These are phyloP conservation scores for Atlantisia rogersi DNA, from an alignment of 2,113 vertebrate species.

Conservation along the genomic window DNA sequence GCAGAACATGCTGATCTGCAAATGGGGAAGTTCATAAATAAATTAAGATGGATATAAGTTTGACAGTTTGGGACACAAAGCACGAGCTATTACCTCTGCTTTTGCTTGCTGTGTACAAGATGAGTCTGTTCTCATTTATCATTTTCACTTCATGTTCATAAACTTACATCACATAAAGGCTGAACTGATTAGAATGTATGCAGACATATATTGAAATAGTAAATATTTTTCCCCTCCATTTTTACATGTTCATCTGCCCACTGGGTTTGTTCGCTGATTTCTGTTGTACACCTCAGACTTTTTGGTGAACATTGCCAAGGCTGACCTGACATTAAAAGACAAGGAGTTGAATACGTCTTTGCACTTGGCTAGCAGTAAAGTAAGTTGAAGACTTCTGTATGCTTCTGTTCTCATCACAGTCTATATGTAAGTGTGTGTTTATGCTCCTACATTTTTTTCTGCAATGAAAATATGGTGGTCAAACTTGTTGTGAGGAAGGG, in stretches of 20 bases:
- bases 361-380: slow-evolving; percentile 92
- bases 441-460: not conserved
- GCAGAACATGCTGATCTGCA: not conserved
- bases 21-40: not conserved
- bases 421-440: not conserved
- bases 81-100: not conserved
- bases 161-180: not conserved
- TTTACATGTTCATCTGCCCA: not conserved
- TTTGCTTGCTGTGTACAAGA: not conserved
- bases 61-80: not conserved
- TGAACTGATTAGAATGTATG: not conserved
- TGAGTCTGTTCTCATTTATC: not conserved
- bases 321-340: slow-evolving; percentile 85
- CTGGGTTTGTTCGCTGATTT: not conserved
- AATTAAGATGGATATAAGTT: not conserved
- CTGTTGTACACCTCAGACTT: slow-evolving; percentile 76
- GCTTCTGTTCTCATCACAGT: not conserved
- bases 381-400: slow-evolving; percentile 72
- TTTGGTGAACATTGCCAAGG: slow-evolving; percentile 83
- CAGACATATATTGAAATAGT: not conserved
- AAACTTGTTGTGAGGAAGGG: not conserved
- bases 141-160: not conserved
- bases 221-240: not conserved
- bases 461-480: not conserved
- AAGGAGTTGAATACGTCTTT: slow-evolving; percentile 89